Conservation (phyloP, 2,113 vertebrate species). For the Meriones unguiculatus region DNA sequence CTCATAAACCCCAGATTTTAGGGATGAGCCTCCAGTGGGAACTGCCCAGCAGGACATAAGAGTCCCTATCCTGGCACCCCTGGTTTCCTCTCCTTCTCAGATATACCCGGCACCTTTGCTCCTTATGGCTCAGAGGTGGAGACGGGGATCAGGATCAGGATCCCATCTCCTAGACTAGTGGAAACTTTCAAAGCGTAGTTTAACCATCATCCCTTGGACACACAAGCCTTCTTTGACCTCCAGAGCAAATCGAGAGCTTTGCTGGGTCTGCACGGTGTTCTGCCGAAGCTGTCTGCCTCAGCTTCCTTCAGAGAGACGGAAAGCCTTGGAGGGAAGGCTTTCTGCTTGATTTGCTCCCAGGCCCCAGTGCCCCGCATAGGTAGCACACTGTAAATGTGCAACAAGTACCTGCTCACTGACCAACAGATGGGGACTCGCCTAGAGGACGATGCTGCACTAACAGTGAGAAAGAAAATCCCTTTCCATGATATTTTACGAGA, state of each 20-base stretch:
- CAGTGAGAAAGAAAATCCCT: background rate
- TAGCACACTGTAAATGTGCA: background rate
- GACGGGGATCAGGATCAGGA: no score
- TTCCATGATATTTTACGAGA: background rate
- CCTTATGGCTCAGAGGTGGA: background rate
- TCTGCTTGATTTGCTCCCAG: background rate
- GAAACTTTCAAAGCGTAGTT: background rate
- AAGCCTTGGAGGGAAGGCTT: background rate
- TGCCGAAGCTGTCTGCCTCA: background rate
- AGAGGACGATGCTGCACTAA: background rate
- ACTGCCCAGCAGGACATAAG: background rate
- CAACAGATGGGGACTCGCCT: background rate
- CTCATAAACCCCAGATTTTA: background rate
- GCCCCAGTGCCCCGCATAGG: background rate
- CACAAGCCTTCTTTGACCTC: background rate
- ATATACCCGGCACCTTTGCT: background rate
- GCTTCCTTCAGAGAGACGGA: background rate
- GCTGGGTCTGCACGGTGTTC: background rate
- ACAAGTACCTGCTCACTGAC: background rate
- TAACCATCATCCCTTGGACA: background rate
- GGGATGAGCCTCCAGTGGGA: background rate
- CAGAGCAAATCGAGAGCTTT: background rate
- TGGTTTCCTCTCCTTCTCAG: background rate
- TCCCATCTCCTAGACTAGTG: background rate
- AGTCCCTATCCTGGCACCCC: background rate